These are phyloP conservation scores for Gobio gobio DNA, from an alignment of 2,113 vertebrate species.

Conservation along the genomic window DNA sequence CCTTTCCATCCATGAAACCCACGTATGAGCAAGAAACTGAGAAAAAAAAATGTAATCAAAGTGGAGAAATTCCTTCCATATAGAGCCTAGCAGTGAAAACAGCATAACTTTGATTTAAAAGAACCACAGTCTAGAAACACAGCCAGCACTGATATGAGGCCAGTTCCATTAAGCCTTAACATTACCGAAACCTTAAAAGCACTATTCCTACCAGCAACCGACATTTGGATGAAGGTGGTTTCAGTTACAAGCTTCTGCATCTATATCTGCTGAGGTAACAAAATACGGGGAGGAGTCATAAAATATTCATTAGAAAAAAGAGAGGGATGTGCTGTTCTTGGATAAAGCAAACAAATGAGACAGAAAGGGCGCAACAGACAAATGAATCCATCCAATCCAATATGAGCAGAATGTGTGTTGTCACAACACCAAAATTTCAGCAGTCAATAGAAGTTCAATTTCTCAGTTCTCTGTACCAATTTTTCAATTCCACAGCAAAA, in stretches of 20 bases:
- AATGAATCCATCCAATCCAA: constrained; percentile 25
- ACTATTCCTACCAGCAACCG: neutral
- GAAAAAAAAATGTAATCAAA: constrained; percentile 17
- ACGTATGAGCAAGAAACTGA: neutral
- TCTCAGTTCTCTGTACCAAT: neutral
- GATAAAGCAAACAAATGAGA: constrained; percentile 34
- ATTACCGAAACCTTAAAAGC: neutral
- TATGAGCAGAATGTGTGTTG: neutral
- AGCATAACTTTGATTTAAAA: constrained; percentile 31
- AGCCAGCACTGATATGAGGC: neutral
- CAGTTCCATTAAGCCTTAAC: constrained; percentile 3
- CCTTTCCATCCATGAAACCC: constrained; percentile 46
- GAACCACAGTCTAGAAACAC: neutral
- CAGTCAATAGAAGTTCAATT: neutral
- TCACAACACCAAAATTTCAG: neutral
- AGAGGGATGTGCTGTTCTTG: constrained; percentile 16
- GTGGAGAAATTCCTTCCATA: neutral
- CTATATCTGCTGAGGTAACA: constrained; percentile 54
- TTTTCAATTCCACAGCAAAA: neutral
- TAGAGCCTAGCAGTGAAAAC: constrained; percentile 16
- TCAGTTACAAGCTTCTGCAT: constrained; percentile 41
- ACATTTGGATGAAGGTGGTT: constrained; percentile 10
- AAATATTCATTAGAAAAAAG: constrained; percentile 61
- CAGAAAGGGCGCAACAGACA: neutral
- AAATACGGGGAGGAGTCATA: constrained; percentile 49